Percentiles rank a stretch among this genome's conserved stretches.
These are phyloP conservation scores for Anniella stebbinsi DNA, from an alignment of 2,797 vertebrate species.

Conservation along the genomic window DNA sequence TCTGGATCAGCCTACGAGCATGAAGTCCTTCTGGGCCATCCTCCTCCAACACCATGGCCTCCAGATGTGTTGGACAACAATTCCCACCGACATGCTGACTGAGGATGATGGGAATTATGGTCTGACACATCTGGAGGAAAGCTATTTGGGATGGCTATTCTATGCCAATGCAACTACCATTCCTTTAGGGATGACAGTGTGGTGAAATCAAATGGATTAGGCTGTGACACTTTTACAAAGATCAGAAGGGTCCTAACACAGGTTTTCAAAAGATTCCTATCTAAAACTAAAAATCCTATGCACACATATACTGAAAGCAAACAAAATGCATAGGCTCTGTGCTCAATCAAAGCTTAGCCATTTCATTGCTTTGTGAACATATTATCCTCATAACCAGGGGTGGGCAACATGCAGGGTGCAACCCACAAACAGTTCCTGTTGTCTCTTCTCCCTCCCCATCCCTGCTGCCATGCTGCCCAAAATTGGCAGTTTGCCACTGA, in stretches of 20 bases:
- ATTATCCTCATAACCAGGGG: neutral
- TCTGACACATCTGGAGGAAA: no score
- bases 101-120: neutral
- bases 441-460: no score
- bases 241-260: neutral
- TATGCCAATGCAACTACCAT: neutral
- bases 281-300: neutral
- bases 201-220: neutral
- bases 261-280: neutral
- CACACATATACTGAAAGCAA: neutral
- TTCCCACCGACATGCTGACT: no score
- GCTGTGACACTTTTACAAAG: neutral
- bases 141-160: neutral
- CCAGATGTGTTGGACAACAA: neutral
- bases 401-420: no score
- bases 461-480: no score
- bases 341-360: slow-evolving; percentile 9
- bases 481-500: no score
- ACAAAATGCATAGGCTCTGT: neutral
- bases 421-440: no score
- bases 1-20: no score
- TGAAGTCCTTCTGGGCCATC: neutral
- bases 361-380: slow-evolving; percentile 17
- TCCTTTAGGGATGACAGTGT: neutral
- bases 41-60: neutral